These are phyloP conservation scores for Oligia fasciuncula DNA, from an alignment of 2,888 invertebrate species.

Conservation along the genomic window DNA sequence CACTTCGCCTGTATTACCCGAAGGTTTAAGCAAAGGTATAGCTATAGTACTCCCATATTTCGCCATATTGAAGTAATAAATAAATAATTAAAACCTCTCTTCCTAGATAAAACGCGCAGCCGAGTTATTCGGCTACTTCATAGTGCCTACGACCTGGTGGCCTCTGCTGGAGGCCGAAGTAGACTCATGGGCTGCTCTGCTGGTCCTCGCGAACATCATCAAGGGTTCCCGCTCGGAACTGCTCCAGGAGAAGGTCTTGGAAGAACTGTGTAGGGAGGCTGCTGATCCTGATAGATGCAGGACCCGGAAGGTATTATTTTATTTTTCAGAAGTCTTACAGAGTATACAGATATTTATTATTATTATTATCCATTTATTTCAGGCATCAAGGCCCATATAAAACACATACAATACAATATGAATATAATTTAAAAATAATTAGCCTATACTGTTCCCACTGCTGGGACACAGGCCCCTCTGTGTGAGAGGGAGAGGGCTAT, in stretches of 20 bases:
- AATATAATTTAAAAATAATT: too few species aligned
- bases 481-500: too few species aligned
- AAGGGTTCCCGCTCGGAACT: conserved; percentile 88
- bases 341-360: too few species aligned
- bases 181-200: conserved; percentile 88
- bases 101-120: conserved; percentile 91
- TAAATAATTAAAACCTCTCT: neutral
- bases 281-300: conserved; percentile 91
- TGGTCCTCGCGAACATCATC: conserved; percentile 91
- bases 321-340: neutral
- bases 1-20: too few species aligned
- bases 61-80: neutral
- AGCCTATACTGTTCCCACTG: too few species aligned
- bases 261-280: conserved; percentile 90
- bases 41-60: too few species aligned
- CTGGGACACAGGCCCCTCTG: too few species aligned
- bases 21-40: too few species aligned
- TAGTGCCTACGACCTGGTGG: conserved; percentile 92
- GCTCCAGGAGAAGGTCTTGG: conserved; percentile 82
- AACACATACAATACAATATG: too few species aligned
- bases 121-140: conserved; percentile 94
- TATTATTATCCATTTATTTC: too few species aligned
- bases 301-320: conserved; percentile 84
- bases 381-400: too few species aligned
- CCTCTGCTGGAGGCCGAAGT: conserved; percentile 91